These are phyloP conservation scores for Platichthys stellatus DNA, from an alignment of 2,113 vertebrate species.

Conservation along the genomic window DNA sequence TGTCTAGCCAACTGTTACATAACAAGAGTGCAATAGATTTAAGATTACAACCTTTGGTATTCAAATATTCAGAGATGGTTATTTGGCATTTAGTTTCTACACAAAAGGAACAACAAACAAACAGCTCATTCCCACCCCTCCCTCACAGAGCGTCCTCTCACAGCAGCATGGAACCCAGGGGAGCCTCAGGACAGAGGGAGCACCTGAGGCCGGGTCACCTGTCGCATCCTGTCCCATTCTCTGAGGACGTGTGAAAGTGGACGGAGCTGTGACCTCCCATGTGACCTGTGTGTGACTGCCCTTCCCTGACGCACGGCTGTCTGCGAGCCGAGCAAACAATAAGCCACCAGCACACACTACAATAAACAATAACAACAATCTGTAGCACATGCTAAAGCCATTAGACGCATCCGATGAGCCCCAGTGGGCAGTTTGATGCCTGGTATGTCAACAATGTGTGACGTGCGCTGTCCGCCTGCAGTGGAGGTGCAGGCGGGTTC, in stretches of 20 bases:
- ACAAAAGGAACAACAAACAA: too few relatives aligned
- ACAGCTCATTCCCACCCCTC: too few relatives aligned
- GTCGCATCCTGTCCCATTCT: constrained; percentile 80
- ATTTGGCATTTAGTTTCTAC: too few relatives aligned
- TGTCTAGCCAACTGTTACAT: too few relatives aligned
- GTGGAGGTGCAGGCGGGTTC: constrained; percentile 56
- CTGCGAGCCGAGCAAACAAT: constrained; percentile 87
- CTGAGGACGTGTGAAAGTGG: constrained; percentile 67
- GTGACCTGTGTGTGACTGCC: constrained; percentile 65
- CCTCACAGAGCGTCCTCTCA: too few relatives aligned
- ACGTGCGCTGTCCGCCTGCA: constrained; percentile 47
- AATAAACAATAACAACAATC: constrained; percentile 68
- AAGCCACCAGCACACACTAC: constrained; percentile 77
- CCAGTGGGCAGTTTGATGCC: constrained; percentile 77
- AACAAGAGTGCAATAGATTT: too few relatives aligned
- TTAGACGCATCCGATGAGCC: constrained; percentile 81
- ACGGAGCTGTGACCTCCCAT: constrained; percentile 50
- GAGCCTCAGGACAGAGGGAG: too few relatives aligned
- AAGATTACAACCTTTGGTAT: too few relatives aligned
- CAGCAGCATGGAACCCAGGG: too few relatives aligned
- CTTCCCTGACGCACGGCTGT: constrained; percentile 83
- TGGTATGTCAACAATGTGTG: constrained; percentile 65
- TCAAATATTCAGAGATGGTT: too few relatives aligned
- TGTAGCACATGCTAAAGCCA: constrained; percentile 87
- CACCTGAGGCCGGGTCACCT: constrained; percentile 44